Evolutionary conservation across 2,797 vertebrate genomes (phyloP).

Genomic region (Schizopygopsis malacanthus): DNA sequence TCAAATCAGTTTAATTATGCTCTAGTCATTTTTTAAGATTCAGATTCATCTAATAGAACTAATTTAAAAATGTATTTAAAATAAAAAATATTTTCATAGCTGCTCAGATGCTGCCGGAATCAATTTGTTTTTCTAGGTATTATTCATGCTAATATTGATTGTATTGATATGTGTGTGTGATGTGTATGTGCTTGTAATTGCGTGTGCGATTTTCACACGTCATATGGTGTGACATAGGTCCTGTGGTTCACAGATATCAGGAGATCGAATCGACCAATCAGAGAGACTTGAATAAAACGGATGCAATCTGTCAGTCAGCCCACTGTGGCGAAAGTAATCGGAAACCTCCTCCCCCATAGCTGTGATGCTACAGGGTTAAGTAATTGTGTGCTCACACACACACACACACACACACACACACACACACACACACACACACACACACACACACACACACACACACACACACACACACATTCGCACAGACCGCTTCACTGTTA

Average conservation of each 20-base stretch:
- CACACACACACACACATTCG: conserved; percentile 9
- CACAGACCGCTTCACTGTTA: conserved; percentile 1
- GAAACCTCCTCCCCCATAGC: background rate
- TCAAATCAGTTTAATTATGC: background rate
- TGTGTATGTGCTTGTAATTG: conserved; percentile 32
- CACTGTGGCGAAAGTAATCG: conserved; percentile 29
- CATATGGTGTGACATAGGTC: conserved; percentile 59
- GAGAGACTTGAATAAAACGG: conserved; percentile 33
- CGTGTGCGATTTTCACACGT: conserved; percentile 41
- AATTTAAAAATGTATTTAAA: background rate
- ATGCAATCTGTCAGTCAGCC: conserved; percentile 50
- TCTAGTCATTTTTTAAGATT: background rate
- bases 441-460: conserved; percentile 14
- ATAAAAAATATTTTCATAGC: background rate
- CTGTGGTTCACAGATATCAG: conserved; percentile 49
- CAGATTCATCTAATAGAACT: background rate
- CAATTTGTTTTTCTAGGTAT: background rate
- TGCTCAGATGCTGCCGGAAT: background rate
- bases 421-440: conserved; percentile 16
- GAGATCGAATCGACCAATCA: conserved; percentile 57
- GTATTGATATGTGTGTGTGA: conserved; percentile 30
- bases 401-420: conserved; percentile 4
- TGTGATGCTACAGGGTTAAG: conserved; percentile 41
- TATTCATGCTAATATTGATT: conserved; percentile 36
- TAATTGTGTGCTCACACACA: conserved; percentile 13